Evolutionary conservation across 1,140 invertebrate species (phyloP).

Genomic region (Drosophila ironensis): DNA sequence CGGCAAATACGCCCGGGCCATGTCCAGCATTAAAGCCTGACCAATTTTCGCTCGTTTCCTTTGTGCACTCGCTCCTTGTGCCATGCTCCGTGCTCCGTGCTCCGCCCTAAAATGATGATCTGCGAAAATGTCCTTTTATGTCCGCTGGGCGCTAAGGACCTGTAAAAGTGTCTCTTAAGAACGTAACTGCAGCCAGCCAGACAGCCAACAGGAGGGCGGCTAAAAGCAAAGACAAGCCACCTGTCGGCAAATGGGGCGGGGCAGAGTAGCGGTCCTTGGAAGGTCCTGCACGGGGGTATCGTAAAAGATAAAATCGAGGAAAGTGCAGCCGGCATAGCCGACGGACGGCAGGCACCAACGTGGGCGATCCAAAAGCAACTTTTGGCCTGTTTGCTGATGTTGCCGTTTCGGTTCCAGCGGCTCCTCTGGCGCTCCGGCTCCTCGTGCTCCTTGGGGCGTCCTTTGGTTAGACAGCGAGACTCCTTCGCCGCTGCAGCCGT

Average conservation of each 20-base stretch:
- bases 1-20: conserved; percentile 27
- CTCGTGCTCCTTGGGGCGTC: conserved; percentile 49
- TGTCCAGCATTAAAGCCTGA: conserved; percentile 48
- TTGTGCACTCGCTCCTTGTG: conserved; percentile 16
- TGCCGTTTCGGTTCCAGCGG: no score
- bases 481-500: neutral
- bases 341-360: neutral
- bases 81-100: neutral
- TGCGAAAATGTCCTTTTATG: conserved; percentile 59
- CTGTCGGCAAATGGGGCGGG: conserved; percentile 20
- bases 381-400: conserved; percentile 62
- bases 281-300: conserved; percentile 29
- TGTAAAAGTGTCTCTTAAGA: conserved; percentile 61
- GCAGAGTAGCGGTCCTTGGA: conserved; percentile 3
- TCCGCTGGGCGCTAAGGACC: conserved; percentile 52
- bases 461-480: neutral
- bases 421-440: no score
- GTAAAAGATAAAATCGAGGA: conserved; percentile 37
- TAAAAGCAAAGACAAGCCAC: conserved; percentile 26
- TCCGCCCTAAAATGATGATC: conserved; percentile 62
- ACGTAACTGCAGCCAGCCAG: conserved; percentile 21
- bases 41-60: conserved; percentile 42
- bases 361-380: conserved; percentile 14
- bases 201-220: conserved; percentile 13
- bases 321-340: conserved; percentile 46